phyloP scores from a whole-genome alignment of 2,888 invertebrate genomes.

The Diadegma fenestrale region DNA sequence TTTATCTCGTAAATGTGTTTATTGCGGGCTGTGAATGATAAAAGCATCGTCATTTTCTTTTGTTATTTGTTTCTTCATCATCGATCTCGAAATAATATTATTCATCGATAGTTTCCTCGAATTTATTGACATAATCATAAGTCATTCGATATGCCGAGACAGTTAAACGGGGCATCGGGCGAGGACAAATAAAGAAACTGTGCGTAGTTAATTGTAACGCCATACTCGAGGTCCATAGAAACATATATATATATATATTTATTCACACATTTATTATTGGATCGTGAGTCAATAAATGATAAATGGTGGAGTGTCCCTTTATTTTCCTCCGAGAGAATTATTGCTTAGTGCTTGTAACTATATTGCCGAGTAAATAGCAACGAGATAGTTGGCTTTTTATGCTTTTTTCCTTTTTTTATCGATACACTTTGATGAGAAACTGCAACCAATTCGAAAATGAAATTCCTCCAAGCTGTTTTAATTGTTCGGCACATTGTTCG shows the following conservation, averaged over 20 bases:
- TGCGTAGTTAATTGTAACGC: slow-evolving; percentile 38
- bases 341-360: not conserved
- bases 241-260: not conserved
- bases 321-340: not conserved
- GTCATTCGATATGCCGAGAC: slow-evolving; percentile 11
- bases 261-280: slow-evolving; percentile 29
- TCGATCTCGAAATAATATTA: slow-evolving; percentile 36
- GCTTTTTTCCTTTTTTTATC: not conserved
- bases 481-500: not conserved
- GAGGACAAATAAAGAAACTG: slow-evolving; percentile 39
- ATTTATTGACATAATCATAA: slow-evolving; percentile 49
- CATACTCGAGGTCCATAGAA: not conserved
- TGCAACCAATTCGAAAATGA: not conserved
- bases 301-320: slow-evolving; percentile 18
- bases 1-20: slow-evolving; percentile 60
- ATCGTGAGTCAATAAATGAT: slow-evolving; percentile 29
- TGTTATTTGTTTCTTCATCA: slow-evolving; percentile 9
- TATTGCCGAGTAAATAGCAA: slow-evolving; percentile 6
- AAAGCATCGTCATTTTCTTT: not conserved
- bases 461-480: not conserved
- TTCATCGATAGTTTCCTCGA: slow-evolving; percentile 45
- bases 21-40: slow-evolving; percentile 49
- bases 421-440: not conserved
- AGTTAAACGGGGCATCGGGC: slow-evolving; percentile 28
- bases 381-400: not conserved